Base-by-base conservation (phyloP, 2,888 invertebrate species). In the Drosophila affinis region DNA sequence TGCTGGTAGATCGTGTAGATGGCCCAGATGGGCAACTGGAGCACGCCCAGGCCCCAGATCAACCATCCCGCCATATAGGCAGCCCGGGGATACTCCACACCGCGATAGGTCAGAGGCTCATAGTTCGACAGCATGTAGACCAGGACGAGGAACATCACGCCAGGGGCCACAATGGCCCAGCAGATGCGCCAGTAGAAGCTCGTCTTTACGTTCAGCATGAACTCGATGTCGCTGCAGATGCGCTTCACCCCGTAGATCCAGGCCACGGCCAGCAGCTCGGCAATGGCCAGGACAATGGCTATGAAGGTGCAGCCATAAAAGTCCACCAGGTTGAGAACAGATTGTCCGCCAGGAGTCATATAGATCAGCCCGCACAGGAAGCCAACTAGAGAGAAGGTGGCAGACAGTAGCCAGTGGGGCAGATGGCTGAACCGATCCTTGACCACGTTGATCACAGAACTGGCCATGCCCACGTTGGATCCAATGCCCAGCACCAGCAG, bases 191-290 rank as follows among this genome's bases (percentile, higher is more conserved):
- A 97, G 90, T 96, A 97, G 21, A 94, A 81, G 1, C 95, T 79
- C 2, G 92, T 92, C 90, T 94, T 94, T 1, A 93, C 92, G 44
- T 95, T 94, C 78, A 96, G 91, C 97, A 97, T 97, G 89, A 95
- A 97, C 90, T 97, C 96, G 54, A 97, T 93, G 86, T 97, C 97
- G 49, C 93, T 92, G 76, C 95, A 94, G 72, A 96, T 93, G 53
- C 95, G 94, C 74, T 94, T 93, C n/a, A 95, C 89, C 6, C 96
- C 96, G 86, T 97, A 97, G 59, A 96, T 93, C 95, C 96, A 97
- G 60, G 94, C 93, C 7, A 97, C 92, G 1, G 95, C 94, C 18
- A 95, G 84, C 56, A 95, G 93, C 91, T 97, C 96, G 46, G 93
- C 92, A 21, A 95, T 94, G 24, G 94, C 95, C 59, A 94, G 90